Base-by-base conservation (phyloP, 2,113 vertebrate species). In the Pomatorhinus ruficollis region DNA sequence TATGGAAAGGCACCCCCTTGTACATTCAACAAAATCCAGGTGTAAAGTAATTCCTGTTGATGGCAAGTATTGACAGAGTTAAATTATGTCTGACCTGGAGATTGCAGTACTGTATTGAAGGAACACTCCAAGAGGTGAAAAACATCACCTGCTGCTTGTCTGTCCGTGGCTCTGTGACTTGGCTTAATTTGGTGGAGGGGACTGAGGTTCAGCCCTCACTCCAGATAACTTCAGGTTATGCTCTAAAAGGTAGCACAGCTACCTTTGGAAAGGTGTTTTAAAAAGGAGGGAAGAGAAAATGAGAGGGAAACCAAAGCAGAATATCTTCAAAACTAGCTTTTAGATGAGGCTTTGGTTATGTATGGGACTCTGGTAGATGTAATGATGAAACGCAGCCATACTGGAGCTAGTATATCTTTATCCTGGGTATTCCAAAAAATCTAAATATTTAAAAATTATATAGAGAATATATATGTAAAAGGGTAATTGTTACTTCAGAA, bases 401-500 rank as follows among this genome's bases (percentile, higher is more conserved):
- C 81, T 87, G 93, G 83, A 96, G 39, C 35, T 93, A 83, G 59
- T 87, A 5, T 93, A 83, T 42, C 89, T 90, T 84, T 79, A 90
- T 91, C 54, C 50, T 92, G 59, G 56, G 39, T 97, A 64, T 81
- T 90, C 4, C 50, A 45, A 49, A 49, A 35, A 63, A 17, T 13
- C 13, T 22, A 52, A 47, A 37, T 44, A 39, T 33, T 94, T 60
- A 33, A 95, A 91, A 91, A 44, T 31, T 85, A 94, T 85, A 81
- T 89, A 57, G 78, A 92, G 17, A 69, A 59, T 87, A 90, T 95
- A 95, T 84, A 91, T 50, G 53, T 39, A 94, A 12, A 97, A 81
- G 87, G 33, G 18, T 94, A 93, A 89, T 74, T 94, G 68, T 74
- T 94, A 91, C 54, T 96, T 84, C 28, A 69, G 56, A 96, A 93